A percentile compares a stretch with the other conserved stretches of the same genome.
Evolutionary conservation across 2,888 invertebrate species (phyloP).

Genomic region (Napeogenes sylphis): DNA sequence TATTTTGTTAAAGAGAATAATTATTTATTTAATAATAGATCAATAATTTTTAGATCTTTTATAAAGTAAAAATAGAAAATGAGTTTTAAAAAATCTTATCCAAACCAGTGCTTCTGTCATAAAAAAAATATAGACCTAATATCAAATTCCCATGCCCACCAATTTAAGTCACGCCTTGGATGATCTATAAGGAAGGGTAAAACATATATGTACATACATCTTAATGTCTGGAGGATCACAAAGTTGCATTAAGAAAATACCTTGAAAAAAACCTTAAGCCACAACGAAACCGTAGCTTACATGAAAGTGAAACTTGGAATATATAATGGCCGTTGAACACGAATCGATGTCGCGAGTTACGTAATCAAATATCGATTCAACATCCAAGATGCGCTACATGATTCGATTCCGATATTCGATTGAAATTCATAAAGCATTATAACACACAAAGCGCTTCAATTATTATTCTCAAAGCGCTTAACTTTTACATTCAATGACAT

Average conservation of each 20-base stretch:
- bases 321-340: constrained; percentile 44
- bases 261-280: constrained; percentile 31
- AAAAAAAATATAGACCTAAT: no score
- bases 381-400: constrained; percentile 46
- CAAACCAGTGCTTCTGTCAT: no score
- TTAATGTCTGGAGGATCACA: no score
- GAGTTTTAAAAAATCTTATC: no score
- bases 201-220: no score
- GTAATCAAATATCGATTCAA: constrained; percentile 44
- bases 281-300: constrained; percentile 60
- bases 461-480: constrained; percentile 1
- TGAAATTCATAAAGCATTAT: constrained; percentile 20
- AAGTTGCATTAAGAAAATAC: constrained; percentile 6
- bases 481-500: background rate
- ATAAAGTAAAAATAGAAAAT: no score
- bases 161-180: no score
- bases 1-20: no score
- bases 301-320: constrained; percentile 70
- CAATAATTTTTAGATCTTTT: no score
- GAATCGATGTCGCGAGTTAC: constrained; percentile 54
- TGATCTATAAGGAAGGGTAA: no score
- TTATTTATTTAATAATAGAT: no score
- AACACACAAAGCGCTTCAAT: constrained; percentile 14
- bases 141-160: no score
- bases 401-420: constrained; percentile 40